These are phyloP conservation scores for Orgyia antiqua DNA, from an alignment of 2,888 invertebrate genomes.

Conservation along the genomic window DNA sequence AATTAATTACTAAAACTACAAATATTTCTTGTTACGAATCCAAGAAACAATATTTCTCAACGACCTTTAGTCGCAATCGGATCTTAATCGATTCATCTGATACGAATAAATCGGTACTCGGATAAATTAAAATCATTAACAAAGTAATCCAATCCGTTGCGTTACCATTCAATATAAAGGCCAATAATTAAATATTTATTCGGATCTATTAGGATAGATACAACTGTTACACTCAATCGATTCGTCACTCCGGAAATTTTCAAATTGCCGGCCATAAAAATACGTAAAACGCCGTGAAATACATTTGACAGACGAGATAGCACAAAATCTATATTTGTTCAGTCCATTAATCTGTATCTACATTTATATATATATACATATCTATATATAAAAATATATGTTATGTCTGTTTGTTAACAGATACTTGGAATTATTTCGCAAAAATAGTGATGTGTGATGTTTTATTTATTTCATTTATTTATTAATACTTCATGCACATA, in stretches of 20 bases:
- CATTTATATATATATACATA: conserved; percentile 8
- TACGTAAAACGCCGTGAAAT: conserved; percentile 57
- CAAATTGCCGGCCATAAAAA: conserved; percentile 51
- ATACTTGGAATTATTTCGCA: too few species aligned
- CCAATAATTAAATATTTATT: conserved; percentile 73
- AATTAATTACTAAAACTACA: too few species aligned
- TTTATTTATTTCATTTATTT: too few species aligned
- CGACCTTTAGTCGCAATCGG: conserved; percentile 26
- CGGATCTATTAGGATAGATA: conserved; percentile 63
- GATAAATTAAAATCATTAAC: conserved; percentile 60
- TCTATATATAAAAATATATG: too few species aligned
- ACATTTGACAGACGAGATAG: conserved; percentile 54
- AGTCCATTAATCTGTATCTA: conserved; percentile 14
- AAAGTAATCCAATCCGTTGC: conserved; percentile 55
- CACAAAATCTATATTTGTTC: conserved; percentile 60
- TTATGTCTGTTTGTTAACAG: conserved; percentile 10
- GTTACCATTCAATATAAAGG: conserved; percentile 70
- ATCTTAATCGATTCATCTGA: conserved; percentile 27
- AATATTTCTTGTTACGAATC: conserved; percentile 25
- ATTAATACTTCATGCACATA: too few species aligned
- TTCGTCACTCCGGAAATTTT: conserved; percentile 63
- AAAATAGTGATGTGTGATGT: too few species aligned
- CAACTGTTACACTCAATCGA: conserved; percentile 61
- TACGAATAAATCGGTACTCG: conserved; percentile 23
- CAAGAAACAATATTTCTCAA: conserved; percentile 21